phyloP scores from a whole-genome alignment of 2,888 invertebrate genomes.

The Pardosa pseudoannulata region DNA sequence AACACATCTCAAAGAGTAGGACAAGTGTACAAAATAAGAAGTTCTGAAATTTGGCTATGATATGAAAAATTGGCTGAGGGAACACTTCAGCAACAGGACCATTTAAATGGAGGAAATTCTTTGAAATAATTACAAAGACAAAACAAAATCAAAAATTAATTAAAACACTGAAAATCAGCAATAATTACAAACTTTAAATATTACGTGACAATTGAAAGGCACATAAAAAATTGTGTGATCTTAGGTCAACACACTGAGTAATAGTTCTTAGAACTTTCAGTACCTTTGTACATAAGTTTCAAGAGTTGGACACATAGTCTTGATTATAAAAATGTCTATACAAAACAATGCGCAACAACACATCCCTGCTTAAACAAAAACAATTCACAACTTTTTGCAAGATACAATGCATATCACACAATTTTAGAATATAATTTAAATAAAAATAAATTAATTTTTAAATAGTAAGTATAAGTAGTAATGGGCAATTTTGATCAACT shows the following conservation, averaged over 20 bases:
- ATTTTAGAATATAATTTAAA: not conserved
- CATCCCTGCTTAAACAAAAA: not conserved
- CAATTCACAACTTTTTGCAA: not conserved
- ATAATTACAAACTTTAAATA: not conserved
- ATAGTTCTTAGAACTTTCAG: not conserved
- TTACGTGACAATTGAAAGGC: not conserved
- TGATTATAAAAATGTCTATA: conserved; percentile 3
- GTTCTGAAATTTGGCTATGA: no score
- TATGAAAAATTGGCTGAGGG: no score
- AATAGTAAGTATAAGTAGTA: not conserved
- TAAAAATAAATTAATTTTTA: not conserved
- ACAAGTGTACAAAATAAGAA: no score
- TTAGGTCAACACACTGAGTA: not conserved
- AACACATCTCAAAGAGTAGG: no score
- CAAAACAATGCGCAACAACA: not conserved
- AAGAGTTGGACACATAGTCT: not conserved
- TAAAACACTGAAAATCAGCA: no score
- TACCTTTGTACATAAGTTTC: conserved; percentile 5
- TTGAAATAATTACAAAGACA: no score
- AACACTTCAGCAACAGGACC: no score
- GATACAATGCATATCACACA: not conserved
- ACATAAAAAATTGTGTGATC: conserved; percentile 15
- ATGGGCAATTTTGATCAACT: not conserved
- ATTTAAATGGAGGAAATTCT: no score
- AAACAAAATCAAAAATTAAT: no score